These are phyloP conservation scores for Dermolepida albohirtum DNA, from an alignment of 2,888 invertebrate species.

Conservation along the genomic window DNA sequence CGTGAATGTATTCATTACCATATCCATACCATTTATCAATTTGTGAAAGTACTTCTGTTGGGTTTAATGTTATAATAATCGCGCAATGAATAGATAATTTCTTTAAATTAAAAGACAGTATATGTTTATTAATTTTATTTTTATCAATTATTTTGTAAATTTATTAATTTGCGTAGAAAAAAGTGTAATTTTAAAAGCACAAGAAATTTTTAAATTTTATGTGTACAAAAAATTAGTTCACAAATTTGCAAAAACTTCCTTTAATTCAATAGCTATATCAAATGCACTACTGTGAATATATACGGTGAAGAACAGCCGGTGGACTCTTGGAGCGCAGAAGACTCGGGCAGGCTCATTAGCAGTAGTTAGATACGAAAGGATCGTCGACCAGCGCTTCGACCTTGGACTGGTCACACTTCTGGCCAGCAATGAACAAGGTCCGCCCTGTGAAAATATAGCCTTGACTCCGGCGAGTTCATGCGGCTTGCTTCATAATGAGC, in stretches of 20 bases:
- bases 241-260: neutral
- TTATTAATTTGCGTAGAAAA: no score
- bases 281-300: constrained; percentile 36
- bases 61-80: no score
- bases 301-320: constrained; percentile 20
- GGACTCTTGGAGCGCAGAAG: constrained; percentile 38
- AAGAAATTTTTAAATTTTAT: no score
- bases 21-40: no score
- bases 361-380: constrained; percentile 52
- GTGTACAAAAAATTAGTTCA: no score
- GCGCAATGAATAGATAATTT: no score
- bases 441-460: constrained; percentile 63
- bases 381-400: constrained; percentile 57
- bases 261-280: constrained; percentile 17
- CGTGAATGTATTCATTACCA: no score
- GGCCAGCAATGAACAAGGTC: constrained; percentile 63
- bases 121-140: no score
- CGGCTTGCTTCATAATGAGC: constrained; percentile 56
- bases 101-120: no score
- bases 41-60: no score
- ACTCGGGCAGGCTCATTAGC: constrained; percentile 51
- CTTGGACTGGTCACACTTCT: constrained; percentile 64
- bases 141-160: no score
- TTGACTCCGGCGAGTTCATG: constrained; percentile 60
- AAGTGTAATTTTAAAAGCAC: no score